phyloP scores from a whole-genome alignment of 1,140 invertebrate genomes.

The Drosophila paulistorum region DNA sequence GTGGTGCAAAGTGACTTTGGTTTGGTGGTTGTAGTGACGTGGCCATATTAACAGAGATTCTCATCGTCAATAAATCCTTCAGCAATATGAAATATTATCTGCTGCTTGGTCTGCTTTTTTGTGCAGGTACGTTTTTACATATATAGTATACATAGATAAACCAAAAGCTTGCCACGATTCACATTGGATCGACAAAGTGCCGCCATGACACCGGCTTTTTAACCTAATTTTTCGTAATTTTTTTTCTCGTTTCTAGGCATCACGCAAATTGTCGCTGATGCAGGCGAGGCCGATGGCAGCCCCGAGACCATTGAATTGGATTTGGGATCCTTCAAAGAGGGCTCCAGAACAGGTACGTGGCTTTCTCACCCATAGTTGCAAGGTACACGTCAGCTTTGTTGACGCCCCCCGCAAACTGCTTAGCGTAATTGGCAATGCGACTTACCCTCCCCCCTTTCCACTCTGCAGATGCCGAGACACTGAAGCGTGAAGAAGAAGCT shows the following conservation, averaged over 20 bases:
- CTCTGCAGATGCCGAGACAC: conserved; percentile 88
- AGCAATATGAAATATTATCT: conserved; percentile 85
- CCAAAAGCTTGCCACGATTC: conserved; percentile 41
- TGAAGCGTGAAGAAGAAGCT: conserved; percentile 96
- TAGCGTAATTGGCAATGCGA: conserved; percentile 13
- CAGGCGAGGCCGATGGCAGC: conserved; percentile 82
- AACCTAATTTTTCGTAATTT: conserved; percentile 65
- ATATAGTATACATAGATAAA: neutral
- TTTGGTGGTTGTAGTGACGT: conserved; percentile 56
- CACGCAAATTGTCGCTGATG: conserved; percentile 74
- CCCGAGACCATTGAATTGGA: conserved; percentile 88
- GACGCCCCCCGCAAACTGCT: conserved; percentile 45
- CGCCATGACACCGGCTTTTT: conserved; percentile 45
- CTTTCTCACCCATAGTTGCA: conserved; percentile 28
- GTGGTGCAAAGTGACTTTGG: conserved; percentile 10
- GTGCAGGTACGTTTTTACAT: conserved; percentile 83
- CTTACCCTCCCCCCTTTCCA: neutral
- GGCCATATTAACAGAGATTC: conserved; percentile 47
- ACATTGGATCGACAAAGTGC: conserved; percentile 1
- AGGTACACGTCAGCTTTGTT: conserved; percentile 72
- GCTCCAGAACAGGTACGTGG: conserved; percentile 90
- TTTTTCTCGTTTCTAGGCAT: conserved; percentile 61
- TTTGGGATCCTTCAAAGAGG: conserved; percentile 91
- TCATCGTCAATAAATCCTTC: conserved; percentile 25
- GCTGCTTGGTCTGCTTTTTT: conserved; percentile 83